Conservation (phyloP, 2,113 vertebrate genomes). For the Psilopsiagon aymara region DNA sequence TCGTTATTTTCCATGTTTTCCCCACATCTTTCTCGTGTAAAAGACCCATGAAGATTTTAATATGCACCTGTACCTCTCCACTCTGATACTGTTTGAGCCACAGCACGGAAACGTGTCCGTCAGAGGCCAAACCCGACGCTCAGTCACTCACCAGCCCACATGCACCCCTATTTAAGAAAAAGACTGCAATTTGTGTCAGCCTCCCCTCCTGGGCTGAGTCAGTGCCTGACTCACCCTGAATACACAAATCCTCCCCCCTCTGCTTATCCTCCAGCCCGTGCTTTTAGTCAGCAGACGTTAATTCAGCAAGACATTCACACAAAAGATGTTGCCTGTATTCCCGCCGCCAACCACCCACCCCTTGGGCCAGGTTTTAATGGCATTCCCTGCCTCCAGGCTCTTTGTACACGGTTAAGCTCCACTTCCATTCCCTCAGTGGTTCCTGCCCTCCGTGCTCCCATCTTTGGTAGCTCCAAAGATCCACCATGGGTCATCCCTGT, state of each 20-base stretch:
- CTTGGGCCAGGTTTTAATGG: rapidly evolving
- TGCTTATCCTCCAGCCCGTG: rapidly evolving
- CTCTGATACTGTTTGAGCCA: rapidly evolving
- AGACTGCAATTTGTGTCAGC: neutral
- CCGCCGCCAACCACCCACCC: neutral
- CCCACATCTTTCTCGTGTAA: neutral
- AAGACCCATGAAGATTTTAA: neutral
- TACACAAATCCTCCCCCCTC: neutral
- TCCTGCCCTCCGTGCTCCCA: neutral
- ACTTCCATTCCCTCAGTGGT: rapidly evolving
- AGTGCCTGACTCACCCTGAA: neutral
- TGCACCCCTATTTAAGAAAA: neutral
- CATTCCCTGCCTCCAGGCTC: neutral
- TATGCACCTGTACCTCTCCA: rapidly evolving
- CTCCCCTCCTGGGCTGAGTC: neutral
- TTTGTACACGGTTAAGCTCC: rapidly evolving
- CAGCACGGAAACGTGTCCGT: neutral
- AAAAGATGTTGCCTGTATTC: neutral
- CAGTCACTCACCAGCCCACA: neutral
- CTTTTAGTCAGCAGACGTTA: neutral
- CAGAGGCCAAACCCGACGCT: rapidly evolving
- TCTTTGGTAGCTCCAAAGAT: neutral
- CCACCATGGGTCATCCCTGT: neutral
- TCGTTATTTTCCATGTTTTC: neutral
- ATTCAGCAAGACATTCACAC: neutral